Evolutionary conservation across 2,888 invertebrate genomes (phyloP).

Genomic region (Anaspis maculata): DNA sequence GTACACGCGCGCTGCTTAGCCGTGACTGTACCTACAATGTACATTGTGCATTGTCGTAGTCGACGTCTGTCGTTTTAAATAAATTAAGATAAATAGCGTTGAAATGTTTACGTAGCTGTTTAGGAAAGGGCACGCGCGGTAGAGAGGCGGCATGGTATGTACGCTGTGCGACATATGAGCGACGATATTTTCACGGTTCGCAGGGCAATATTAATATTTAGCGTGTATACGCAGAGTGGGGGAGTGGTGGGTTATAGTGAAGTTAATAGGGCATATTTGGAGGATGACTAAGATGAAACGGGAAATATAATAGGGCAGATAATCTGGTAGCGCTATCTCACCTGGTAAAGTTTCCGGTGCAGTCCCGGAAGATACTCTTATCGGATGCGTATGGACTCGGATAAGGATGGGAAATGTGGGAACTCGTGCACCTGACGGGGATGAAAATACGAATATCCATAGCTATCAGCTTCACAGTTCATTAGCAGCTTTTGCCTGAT

Average conservation of each 20-base stretch:
- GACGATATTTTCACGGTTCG: no score
- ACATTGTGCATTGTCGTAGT: no score
- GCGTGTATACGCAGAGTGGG: no score
- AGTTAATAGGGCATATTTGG: conserved; percentile 2
- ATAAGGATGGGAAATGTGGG: conserved; percentile 20
- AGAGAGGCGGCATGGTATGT: no score
- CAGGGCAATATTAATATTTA: neutral
- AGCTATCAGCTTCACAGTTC: conserved; percentile 39
- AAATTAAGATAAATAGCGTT: no score
- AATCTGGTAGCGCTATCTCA: conserved; percentile 16
- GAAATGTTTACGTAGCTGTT: no score
- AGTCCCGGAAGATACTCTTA: conserved; percentile 10
- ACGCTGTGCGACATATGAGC: no score
- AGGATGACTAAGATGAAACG: neutral
- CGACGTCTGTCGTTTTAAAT: no score
- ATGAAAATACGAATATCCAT: conserved; percentile 22
- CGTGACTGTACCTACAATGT: no score
- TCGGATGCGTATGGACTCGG: conserved; percentile 13
- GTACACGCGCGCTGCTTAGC: no score
- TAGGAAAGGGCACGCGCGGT: no score
- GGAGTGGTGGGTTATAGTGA: no score
- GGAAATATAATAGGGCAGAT: conserved; percentile 12
- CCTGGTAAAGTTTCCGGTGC: conserved; percentile 19
- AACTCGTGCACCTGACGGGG: conserved; percentile 17
- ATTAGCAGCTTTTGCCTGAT: conserved; percentile 34